Conservation (phyloP, 2,797 vertebrate species). For the Microtus obscurus region DNA sequence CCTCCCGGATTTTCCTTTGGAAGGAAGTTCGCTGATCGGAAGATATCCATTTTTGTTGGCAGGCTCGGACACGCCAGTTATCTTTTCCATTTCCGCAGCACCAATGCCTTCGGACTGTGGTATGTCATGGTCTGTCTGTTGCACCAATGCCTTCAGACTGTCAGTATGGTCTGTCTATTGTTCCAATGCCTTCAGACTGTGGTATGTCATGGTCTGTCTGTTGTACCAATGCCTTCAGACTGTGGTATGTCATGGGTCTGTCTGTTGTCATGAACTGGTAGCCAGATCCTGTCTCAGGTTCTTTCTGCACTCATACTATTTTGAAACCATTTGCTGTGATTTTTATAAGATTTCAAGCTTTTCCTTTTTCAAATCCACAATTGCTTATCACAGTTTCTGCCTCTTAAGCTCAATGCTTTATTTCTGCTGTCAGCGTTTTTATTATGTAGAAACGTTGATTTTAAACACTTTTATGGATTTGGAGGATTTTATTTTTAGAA, state of each 20-base stretch:
- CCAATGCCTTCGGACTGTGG: constrained; percentile 97
- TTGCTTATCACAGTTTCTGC: constrained; percentile 57
- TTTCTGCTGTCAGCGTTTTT: constrained; percentile 67
- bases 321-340: constrained; percentile 24
- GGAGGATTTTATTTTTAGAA: constrained; percentile 72
- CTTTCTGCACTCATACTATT: not conserved
- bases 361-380: constrained; percentile 65
- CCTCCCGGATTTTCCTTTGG: constrained; percentile 89
- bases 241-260: constrained; percentile 90
- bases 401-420: constrained; percentile 61
- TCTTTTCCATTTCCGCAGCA: constrained; percentile 96
- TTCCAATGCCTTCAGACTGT: constrained; percentile 96
- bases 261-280: not conserved
- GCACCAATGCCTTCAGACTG: constrained; percentile 96
- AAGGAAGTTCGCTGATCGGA: constrained; percentile 89
- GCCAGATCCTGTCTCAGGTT: constrained; percentile 8
- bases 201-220: constrained; percentile 88
- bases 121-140: constrained; percentile 81
- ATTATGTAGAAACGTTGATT: constrained; percentile 74
- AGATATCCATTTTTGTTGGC: constrained; percentile 86
- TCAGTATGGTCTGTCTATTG: constrained; percentile 88
- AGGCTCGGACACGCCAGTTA: constrained; percentile 89
- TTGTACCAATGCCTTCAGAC: constrained; percentile 94
- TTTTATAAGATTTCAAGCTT: constrained; percentile 64
- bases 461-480: constrained; percentile 60